A percentile compares a stretch with the other conserved stretches of the same genome.
Conservation (phyloP, 2,888 invertebrate genomes). For the Dryococelus australis region DNA sequence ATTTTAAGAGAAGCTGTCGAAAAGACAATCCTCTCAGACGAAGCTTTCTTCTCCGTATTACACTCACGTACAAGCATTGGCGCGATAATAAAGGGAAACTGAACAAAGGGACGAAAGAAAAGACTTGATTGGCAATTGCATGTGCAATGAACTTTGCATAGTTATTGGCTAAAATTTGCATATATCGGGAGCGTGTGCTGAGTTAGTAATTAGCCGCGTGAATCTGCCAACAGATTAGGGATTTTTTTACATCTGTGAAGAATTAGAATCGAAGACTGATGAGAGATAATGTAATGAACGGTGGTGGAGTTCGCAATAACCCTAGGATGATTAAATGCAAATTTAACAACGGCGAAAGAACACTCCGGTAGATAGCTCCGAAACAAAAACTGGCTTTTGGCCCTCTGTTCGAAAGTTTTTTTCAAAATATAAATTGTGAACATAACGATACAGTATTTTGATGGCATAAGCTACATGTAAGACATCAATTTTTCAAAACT, state of each 20-base stretch:
- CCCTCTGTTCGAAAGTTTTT: no score
- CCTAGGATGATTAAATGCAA: background rate
- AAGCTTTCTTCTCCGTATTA: background rate
- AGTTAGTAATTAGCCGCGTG: slow-evolving; percentile 37
- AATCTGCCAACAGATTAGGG: background rate
- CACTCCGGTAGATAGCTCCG: no score
- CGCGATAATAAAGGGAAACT: slow-evolving; percentile 21
- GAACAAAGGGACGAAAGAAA: slow-evolving; percentile 12
- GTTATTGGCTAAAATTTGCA: slow-evolving; percentile 41
- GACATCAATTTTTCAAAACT: no score
- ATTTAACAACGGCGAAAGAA: no score
- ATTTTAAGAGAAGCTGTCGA: background rate
- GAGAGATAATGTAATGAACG: background rate
- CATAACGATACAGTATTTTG: no score
- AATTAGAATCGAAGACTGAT: background rate
- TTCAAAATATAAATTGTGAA: no score
- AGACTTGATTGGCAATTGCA: slow-evolving; percentile 40
- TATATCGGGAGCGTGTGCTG: slow-evolving; percentile 34
- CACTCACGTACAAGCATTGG: background rate
- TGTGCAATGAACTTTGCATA: slow-evolving; percentile 42
- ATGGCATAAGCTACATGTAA: no score
- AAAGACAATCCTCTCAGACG: background rate
- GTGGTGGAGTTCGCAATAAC: background rate
- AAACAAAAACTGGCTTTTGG: no score
- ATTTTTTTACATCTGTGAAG: background rate